Percentiles rank a stretch among this genome's conserved stretches.
These are phyloP conservation scores for Syncerus caffer DNA, from an alignment of 2,797 vertebrate species.

Conservation along the genomic window DNA sequence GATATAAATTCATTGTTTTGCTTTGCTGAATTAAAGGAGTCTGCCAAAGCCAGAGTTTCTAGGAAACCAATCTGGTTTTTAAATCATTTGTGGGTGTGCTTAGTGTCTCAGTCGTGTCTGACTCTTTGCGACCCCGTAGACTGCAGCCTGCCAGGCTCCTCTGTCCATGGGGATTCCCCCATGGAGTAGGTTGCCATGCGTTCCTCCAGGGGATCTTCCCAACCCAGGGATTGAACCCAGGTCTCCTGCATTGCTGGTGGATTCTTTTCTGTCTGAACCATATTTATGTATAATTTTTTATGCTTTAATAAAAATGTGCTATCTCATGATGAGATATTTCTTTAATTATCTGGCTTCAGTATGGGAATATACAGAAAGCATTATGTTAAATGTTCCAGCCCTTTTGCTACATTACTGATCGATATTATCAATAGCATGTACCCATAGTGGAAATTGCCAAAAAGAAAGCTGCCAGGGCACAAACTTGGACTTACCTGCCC, in stretches of 20 bases:
- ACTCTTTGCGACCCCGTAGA: not conserved
- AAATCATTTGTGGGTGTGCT: not conserved
- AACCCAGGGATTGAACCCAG: not conserved
- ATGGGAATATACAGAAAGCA: not conserved
- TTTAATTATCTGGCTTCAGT: not conserved
- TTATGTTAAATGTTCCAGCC: not conserved
- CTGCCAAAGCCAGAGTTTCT: not conserved
- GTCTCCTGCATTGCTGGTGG: not conserved
- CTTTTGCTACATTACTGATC: not conserved
- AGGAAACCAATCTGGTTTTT: constrained; percentile 25
- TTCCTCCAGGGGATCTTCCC: not conserved
- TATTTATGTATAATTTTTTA: not conserved
- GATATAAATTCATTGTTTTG: not conserved
- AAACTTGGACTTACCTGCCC: not conserved
- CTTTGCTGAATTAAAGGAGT: not conserved
- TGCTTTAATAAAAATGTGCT: not conserved
- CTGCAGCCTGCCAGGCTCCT: not conserved
- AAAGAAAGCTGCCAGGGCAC: not conserved
- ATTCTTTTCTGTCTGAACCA: not conserved
- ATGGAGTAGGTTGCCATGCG: not conserved
- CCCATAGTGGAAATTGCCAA: not conserved
- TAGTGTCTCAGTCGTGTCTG: not conserved
- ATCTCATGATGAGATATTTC: not conserved
- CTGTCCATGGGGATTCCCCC: not conserved
- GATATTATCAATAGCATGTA: not conserved